Conservation (phyloP, 2,797 vertebrate species). For the Pangasius djambal region DNA sequence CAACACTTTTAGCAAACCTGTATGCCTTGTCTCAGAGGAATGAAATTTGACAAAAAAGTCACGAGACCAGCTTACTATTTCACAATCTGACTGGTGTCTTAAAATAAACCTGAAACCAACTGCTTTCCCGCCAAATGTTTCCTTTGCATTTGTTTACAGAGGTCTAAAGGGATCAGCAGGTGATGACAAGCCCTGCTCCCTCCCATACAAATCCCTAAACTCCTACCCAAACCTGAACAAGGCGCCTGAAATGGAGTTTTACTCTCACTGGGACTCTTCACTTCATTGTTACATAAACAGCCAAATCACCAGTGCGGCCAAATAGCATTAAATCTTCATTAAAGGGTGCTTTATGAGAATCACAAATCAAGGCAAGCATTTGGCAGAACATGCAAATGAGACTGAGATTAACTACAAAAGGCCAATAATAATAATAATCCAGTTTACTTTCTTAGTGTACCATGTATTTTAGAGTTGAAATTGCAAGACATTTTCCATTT, state of each 20-base stretch:
- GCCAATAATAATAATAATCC: neutral
- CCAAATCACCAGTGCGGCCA: neutral
- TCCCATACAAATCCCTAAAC: slow-evolving; percentile 39
- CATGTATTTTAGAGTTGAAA: neutral
- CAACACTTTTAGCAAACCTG: neutral
- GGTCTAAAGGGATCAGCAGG: slow-evolving; percentile 61
- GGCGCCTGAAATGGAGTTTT: slow-evolving; percentile 23
- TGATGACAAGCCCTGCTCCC: slow-evolving; percentile 60
- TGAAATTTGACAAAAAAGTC: neutral
- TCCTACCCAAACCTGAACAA: slow-evolving; percentile 26
- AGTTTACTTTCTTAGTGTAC: neutral
- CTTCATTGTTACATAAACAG: slow-evolving; percentile 15
- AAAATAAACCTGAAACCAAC: slow-evolving; percentile 59
- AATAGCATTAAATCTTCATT: slow-evolving; percentile 15
- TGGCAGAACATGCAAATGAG: slow-evolving; percentile 23
- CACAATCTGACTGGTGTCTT: slow-evolving; percentile 20
- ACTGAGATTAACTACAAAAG: neutral
- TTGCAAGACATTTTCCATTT: slow-evolving; percentile 11
- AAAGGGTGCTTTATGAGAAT: slow-evolving; percentile 7
- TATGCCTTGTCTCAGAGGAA: neutral
- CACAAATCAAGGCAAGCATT: slow-evolving; percentile 13
- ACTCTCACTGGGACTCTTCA: slow-evolving; percentile 11
- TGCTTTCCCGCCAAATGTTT: slow-evolving; percentile 69
- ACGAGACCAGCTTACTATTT: neutral
- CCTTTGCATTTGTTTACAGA: slow-evolving; percentile 67